Base-by-base conservation (phyloP, 2,113 vertebrate genomes). In the Sturnira hondurensis region DNA sequence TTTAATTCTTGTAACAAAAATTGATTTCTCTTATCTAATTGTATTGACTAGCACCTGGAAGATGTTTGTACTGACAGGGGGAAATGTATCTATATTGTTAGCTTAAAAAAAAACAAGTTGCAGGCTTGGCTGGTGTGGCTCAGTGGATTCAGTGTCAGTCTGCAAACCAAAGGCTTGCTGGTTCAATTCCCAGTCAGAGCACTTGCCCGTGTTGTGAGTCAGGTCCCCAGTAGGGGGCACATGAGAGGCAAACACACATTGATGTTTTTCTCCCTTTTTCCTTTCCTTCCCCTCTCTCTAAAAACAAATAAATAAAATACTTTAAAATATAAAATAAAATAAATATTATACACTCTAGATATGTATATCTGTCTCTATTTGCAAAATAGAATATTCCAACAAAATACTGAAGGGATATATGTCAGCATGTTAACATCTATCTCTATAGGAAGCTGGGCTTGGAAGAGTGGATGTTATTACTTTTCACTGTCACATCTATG, bases 21-120 rank as follows among this genome's bases (percentile, higher is more conserved):
- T 65, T 92, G n/a, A 52, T 74, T 94, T 92, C 41, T 74, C 78
- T 47, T 81, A 28, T 80, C 45, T 85, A 89, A 89, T 16, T 95
- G 80, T 80, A 92, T 81, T 52, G 67, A 73, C 26, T 70, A 81
- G 68, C 24, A 58, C 41, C 41, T 52, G 81, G 74, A 84, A 74
- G 50, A 80, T 17, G 33, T 80, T 28, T 63, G 36, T 47, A 63
- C 5, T 81, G 36, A 81, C 80, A 67, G 24, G 50, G 28, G 17
- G 52, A 65, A 61, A 74, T 19, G 8, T 11, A 88, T 71, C 28
- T 84, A 50, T 3, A 26, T 8, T 84, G 15, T 41, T 45, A 68
- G n/a, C 36, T 91, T 81, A 89, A 92, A 68, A 73, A 68, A 38
- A 67, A 28, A 8, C 2, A 71, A 54, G 19, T 47, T 81, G 36